phyloP scores from a whole-genome alignment of 2,888 invertebrate genomes.

The Taenaris catops region DNA sequence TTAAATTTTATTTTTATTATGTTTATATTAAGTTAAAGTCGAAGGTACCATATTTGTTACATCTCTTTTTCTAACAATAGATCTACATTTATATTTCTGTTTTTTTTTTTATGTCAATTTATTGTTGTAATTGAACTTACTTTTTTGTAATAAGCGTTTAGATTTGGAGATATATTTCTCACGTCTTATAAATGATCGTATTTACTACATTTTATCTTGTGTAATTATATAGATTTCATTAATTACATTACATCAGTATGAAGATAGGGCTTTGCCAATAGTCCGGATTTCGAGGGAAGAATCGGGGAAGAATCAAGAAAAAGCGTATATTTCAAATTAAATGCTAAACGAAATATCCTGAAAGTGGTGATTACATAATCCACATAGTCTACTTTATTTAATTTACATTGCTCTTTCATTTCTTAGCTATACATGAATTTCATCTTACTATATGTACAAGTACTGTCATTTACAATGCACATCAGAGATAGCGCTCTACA shows the following conservation, averaged over 20 bases:
- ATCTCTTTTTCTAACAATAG: conserved; percentile 15
- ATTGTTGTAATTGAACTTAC: background rate
- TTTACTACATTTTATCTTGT: conserved; percentile 4
- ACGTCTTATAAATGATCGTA: conserved; percentile 6
- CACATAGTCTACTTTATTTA: too few relatives aligned
- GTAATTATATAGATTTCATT: conserved; percentile 4
- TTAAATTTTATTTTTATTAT: conserved; percentile 3
- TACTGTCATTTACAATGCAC: too few relatives aligned
- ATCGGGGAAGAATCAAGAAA: too few relatives aligned
- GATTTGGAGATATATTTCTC: conserved; percentile 8
- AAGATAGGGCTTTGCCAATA: background rate
- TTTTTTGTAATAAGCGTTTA: conserved; percentile 2
- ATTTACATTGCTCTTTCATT: too few relatives aligned
- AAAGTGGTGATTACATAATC: too few relatives aligned
- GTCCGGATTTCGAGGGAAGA: background rate
- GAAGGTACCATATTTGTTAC: conserved; percentile 20
- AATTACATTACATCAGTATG: conserved; percentile 2
- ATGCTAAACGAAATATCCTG: too few relatives aligned
- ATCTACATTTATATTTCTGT: conserved; percentile 11
- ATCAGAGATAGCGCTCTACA: too few relatives aligned
- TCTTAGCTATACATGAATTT: too few relatives aligned
- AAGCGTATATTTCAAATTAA: too few relatives aligned
- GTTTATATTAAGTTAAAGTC: conserved; percentile 16
- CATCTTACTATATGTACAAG: too few relatives aligned
- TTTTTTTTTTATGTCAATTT: conserved; percentile 5